phyloP scores from a whole-genome alignment of 2,888 invertebrate genomes.

The Pterobdella sp. region DNA sequence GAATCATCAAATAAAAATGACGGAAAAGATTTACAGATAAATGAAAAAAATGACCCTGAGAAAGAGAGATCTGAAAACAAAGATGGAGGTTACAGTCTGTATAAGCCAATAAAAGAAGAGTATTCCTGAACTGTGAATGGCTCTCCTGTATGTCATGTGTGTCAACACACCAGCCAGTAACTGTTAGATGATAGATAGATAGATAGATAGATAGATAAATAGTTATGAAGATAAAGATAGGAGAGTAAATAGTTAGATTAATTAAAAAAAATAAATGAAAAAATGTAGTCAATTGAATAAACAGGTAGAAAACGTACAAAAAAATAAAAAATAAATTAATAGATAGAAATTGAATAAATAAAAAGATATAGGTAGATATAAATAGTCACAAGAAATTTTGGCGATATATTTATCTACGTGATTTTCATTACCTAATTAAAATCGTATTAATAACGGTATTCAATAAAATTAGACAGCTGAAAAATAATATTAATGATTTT shows the following conservation, averaged over 20 bases:
- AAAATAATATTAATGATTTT: background rate
- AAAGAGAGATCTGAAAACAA: conserved; percentile 31
- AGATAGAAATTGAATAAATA: no score
- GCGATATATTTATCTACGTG: no score
- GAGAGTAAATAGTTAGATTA: background rate
- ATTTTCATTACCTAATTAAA: no score
- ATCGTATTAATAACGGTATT: no score
- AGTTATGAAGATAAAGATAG: background rate
- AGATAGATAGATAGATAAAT: background rate
- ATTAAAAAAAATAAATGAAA: background rate
- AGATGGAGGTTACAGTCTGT: conserved; percentile 25
- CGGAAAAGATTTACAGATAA: no score
- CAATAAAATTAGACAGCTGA: no score
- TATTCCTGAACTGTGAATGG: conserved; percentile 33
- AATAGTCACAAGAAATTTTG: no score
- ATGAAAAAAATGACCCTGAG: conserved; percentile 24
- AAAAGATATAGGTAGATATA: no score
- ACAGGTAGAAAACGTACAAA: no score
- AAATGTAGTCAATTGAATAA: background rate
- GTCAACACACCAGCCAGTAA: conserved; percentile 32
- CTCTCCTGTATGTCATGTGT: conserved; percentile 31
- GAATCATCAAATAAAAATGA: no score
- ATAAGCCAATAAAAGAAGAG: conserved; percentile 36
- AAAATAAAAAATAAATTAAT: no score
- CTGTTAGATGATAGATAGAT: conserved; percentile 22